phyloP scores from a whole-genome alignment of 2,797 vertebrate species.

The Acanthurus tractus region DNA sequence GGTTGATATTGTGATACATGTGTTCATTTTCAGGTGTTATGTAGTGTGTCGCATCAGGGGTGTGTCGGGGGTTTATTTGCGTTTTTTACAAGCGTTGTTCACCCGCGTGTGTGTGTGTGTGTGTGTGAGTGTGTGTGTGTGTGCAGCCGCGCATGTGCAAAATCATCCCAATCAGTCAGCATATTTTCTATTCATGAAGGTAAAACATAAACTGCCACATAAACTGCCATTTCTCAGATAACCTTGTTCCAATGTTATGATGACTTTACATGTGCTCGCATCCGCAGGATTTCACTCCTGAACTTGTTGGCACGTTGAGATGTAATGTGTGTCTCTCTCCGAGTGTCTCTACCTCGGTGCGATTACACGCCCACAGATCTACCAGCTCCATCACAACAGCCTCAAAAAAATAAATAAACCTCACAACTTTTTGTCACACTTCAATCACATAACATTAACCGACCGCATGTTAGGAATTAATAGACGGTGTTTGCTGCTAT shows the following conservation, averaged over 20 bases:
- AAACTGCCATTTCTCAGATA: conserved; percentile 84
- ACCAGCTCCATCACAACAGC: conserved; percentile 80
- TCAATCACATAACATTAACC: conserved; percentile 82
- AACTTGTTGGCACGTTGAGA: conserved; percentile 81
- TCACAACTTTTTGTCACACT: conserved; percentile 86
- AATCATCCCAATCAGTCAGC: conserved; percentile 60
- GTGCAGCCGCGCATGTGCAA: conserved; percentile 45
- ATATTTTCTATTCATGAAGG: conserved; percentile 83
- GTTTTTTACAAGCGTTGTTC: conserved; percentile 13
- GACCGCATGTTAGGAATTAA: conserved; percentile 81
- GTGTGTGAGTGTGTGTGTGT: conserved; percentile 2
- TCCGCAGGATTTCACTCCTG: conserved; percentile 83
- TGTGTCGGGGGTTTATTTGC: conserved; percentile 12
- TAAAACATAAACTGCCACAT: conserved; percentile 82
- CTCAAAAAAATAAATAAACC: conserved; percentile 76
- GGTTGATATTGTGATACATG: conserved; percentile 7
- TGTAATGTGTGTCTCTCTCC: conserved; percentile 76
- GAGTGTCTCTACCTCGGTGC: conserved; percentile 81
- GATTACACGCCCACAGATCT: conserved; percentile 82
- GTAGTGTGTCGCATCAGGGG: background rate
- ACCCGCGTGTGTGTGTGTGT: background rate
- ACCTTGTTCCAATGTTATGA: conserved; percentile 86
- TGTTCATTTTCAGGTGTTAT: conserved; percentile 15
- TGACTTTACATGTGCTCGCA: conserved; percentile 84
- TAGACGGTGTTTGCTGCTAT: conserved; percentile 73